A percentile compares a stretch with the other conserved stretches of the same genome.
phyloP scores from a whole-genome alignment of 2,888 invertebrate genomes.

The Myopa tessellatipennis region DNA sequence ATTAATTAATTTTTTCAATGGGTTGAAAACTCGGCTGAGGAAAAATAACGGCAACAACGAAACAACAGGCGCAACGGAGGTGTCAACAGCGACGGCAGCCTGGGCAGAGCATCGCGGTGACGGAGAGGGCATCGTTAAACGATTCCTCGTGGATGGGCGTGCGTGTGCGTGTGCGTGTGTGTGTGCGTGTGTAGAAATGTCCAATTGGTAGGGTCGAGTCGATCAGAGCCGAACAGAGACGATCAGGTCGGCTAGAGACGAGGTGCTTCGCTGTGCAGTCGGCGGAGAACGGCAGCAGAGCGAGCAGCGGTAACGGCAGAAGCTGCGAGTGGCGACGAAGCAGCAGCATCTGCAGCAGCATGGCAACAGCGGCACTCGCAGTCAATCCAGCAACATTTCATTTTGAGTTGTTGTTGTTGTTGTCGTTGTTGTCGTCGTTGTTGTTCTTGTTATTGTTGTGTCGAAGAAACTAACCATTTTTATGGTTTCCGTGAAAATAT shows the following conservation, averaged over 20 bases:
- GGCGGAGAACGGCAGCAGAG: neutral
- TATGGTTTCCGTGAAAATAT: conserved; percentile 27
- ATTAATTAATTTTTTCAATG: too few species aligned
- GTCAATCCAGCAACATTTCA: neutral
- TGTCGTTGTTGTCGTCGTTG: neutral
- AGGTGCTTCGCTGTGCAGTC: too few species aligned
- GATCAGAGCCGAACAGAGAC: too few species aligned
- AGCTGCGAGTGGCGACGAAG: neutral
- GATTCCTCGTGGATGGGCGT: too few species aligned
- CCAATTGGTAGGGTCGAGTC: too few species aligned
- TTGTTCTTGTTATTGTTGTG: conserved; percentile 3
- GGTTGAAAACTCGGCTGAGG: too few species aligned
- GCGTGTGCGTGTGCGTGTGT: too few species aligned
- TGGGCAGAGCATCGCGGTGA: too few species aligned
- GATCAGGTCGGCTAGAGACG: too few species aligned
- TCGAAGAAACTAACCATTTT: conserved; percentile 8
- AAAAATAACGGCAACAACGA: too few species aligned
- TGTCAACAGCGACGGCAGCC: neutral
- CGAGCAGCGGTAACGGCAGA: neutral
- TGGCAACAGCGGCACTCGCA: neutral
- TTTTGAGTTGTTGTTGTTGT: neutral
- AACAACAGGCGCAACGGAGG: neutral
- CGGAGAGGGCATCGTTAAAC: too few species aligned
- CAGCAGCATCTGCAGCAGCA: neutral
- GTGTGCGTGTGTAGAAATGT: too few species aligned